These are phyloP conservation scores for Archocentrus centrarchus DNA, from an alignment of 2,113 vertebrate species.

Conservation along the genomic window DNA sequence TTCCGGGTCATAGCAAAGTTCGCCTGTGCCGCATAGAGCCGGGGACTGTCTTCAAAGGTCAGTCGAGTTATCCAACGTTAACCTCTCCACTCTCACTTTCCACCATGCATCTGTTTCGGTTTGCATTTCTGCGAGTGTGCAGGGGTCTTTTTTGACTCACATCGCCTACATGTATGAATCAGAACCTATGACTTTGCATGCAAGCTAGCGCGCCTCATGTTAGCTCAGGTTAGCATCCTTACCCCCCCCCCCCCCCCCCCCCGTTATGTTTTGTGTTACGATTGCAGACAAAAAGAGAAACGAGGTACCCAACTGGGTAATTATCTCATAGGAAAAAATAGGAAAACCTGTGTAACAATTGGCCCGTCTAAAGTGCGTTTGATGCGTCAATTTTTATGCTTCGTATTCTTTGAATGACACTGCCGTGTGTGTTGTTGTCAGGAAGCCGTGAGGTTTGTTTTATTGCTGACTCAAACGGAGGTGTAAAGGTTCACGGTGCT, in stretches of 20 bases:
- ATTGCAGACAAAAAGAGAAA: conserved; percentile 33
- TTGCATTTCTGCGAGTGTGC: neutral
- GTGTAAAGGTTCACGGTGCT: neutral
- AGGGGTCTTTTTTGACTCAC: neutral
- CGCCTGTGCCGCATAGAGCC: conserved; percentile 54
- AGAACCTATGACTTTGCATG: neutral
- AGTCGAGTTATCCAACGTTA: conserved; percentile 45
- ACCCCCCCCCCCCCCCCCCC: neutral
- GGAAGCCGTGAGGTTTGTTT: neutral
- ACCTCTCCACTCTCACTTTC: neutral
- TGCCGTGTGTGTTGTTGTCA: neutral
- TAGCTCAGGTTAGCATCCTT: conserved; percentile 44
- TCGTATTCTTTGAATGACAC: neutral
- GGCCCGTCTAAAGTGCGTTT: neutral
- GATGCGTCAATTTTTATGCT: neutral
- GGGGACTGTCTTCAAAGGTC: conserved; percentile 73
- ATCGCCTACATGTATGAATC: neutral
- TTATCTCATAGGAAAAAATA: neutral
- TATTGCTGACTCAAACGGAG: neutral
- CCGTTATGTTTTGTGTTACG: neutral
- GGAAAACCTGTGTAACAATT: neutral
- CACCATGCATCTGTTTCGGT: conserved; percentile 11
- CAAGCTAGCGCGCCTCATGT: conserved; percentile 33
- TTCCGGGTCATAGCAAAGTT: conserved; percentile 74
- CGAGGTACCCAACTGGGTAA: neutral